Evolutionary conservation across 1,140 invertebrate species (phyloP), one percentile per base, ranked within the genome.

Genomic region (Drosophila pseudoananassae): DNA sequence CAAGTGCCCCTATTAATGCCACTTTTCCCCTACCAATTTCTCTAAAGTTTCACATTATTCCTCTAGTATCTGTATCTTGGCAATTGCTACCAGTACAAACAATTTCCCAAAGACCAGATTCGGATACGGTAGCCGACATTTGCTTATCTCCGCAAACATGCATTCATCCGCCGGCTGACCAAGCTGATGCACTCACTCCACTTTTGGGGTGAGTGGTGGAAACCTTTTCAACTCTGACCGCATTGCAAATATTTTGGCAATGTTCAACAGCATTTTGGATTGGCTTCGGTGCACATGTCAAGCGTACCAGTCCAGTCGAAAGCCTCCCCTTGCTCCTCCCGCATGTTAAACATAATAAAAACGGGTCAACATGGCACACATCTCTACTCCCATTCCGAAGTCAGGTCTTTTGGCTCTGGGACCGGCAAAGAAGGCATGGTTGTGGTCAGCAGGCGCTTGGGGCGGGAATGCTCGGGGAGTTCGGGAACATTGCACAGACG

Each of bases 201-300:
- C 25, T 12, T 46, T 46, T 50, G 12, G 9, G 25, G 23, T 3
- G n/a, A 12, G 20, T 4, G 12, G 3, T 20, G 17, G 8, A 46
- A 14, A 71, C 64, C 66, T 72, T 69, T 81, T 85, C 66, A 81
- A 77, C 82, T 87, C 70, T 87, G 82, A 81, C 81, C 81, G 75
- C 68, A 72, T 65, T 77, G 58, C 64, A 27, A 76, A 69, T 54
- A 61, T 60, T 80, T 77, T 85, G 77, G 77, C 61, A 65, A 80
- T 87, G 72, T 72, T 59, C 54, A 52, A 64, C 66, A 68, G 71
- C 65, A 20, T 55, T 74, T 74, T 73, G 81, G 82, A 84, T 87
- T 87, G 84, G 82, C 68, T 59, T 54, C 63, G 72, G 53, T 85
- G 74, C 82, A 84, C 82, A 84, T 81, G 82, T 87, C 78, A 87